Evolutionary conservation across 2,888 invertebrate species (phyloP).

Genomic region (Suillia variegata): DNA sequence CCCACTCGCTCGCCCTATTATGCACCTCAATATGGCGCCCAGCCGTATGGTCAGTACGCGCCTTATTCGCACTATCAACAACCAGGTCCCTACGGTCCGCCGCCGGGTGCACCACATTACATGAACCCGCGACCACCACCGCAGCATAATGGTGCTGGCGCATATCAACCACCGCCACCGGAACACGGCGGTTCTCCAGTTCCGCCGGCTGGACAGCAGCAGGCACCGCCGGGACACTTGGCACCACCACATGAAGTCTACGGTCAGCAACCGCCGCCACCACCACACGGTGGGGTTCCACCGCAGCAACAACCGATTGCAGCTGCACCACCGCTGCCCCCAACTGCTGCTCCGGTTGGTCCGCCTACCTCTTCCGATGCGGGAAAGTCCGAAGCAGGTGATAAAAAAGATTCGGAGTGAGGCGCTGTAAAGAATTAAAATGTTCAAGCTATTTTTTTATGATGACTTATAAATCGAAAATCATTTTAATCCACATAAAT

Average conservation of each 20-base stretch:
- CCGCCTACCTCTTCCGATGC: conserved; percentile 32
- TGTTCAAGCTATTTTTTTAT: too few relatives aligned
- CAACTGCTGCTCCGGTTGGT: conserved; percentile 21
- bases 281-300: conserved; percentile 21
- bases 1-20: conserved; percentile 59
- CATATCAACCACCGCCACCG: conserved; percentile 36
- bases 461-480: too few relatives aligned
- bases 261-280: conserved; percentile 25
- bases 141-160: conserved; percentile 43
- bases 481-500: too few relatives aligned
- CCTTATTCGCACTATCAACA: conserved; percentile 60
- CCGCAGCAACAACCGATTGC: conserved; percentile 24
- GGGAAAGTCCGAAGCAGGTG: conserved; percentile 32
- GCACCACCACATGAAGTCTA: neutral
- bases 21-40: conserved; percentile 59
- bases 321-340: conserved; percentile 32
- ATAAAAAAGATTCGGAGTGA: conserved; percentile 48
- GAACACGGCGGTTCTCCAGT: conserved; percentile 23
- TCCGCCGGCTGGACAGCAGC: conserved; percentile 37
- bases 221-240: conserved; percentile 35
- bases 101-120: conserved; percentile 53
- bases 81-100: conserved; percentile 56
- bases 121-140: conserved; percentile 53
- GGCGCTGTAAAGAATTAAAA: neutral
- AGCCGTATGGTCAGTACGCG: conserved; percentile 55